Evolutionary conservation across 2,888 invertebrate species (phyloP).

Genomic region (Nyleta sp.): DNA sequence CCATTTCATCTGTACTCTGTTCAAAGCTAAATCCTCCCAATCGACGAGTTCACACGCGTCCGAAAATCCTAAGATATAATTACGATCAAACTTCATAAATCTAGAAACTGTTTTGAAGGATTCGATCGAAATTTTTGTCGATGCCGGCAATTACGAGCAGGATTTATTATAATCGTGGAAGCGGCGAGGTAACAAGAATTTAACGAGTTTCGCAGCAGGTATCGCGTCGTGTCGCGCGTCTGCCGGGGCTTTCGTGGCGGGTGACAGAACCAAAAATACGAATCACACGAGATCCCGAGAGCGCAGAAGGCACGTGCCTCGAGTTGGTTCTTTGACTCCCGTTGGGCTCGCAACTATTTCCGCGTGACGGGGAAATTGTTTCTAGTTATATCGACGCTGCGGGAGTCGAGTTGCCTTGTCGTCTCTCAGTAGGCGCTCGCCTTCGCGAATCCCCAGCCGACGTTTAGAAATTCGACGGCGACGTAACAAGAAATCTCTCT

Average conservation of each 20-base stretch:
- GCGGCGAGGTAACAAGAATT: slow-evolving; percentile 38
- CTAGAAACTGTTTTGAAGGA: slow-evolving; percentile 24
- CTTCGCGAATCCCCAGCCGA: slow-evolving; percentile 65
- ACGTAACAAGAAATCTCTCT: slow-evolving; percentile 44
- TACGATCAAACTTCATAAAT: slow-evolving; percentile 23
- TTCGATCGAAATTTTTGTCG: slow-evolving; percentile 22
- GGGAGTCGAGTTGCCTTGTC: slow-evolving; percentile 73
- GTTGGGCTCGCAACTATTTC: slow-evolving; percentile 77
- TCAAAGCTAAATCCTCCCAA: background rate
- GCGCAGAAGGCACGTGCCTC: slow-evolving; percentile 75
- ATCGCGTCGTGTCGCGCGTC: slow-evolving; percentile 42
- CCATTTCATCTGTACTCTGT: no score
- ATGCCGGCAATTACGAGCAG: slow-evolving; percentile 18
- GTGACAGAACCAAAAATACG: slow-evolving; percentile 69
- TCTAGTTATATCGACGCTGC: slow-evolving; percentile 73
- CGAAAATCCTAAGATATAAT: slow-evolving; percentile 23
- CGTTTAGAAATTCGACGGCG: slow-evolving; percentile 44
- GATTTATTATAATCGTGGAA: slow-evolving; percentile 35
- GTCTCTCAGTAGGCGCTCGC: slow-evolving; percentile 74
- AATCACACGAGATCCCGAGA: slow-evolving; percentile 65
- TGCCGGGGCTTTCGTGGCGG: slow-evolving; percentile 68
- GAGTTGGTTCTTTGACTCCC: slow-evolving; percentile 73
- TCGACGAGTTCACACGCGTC: slow-evolving; percentile 13
- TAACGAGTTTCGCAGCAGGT: slow-evolving; percentile 59
- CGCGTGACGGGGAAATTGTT: slow-evolving; percentile 78